Evolutionary conservation across 2,888 invertebrate species (phyloP).

Genomic region (Octonoba sinensis): DNA sequence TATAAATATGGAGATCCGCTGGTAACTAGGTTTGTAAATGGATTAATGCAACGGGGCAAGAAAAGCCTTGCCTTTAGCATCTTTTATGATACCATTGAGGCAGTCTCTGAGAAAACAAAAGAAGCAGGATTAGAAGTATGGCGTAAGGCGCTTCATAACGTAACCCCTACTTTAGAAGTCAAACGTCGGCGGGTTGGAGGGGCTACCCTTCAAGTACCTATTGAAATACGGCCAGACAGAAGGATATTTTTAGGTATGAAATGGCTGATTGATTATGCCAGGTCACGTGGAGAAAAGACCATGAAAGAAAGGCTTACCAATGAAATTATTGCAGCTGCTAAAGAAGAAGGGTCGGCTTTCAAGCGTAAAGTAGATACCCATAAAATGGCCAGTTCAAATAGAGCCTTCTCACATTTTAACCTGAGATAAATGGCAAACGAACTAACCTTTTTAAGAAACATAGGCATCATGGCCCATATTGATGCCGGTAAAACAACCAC

Average conservation of each 20-base stretch:
- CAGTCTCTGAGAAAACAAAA: too few species aligned
- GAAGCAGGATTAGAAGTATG: too few species aligned
- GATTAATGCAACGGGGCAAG: too few species aligned
- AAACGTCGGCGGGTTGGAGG: conserved; percentile 77
- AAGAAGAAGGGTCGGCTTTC: conserved; percentile 87
- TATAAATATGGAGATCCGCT: too few species aligned
- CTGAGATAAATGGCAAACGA: conserved; percentile 74
- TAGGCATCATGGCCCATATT: conserved; percentile 99
- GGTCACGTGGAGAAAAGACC: neutral
- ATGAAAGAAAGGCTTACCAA: conserved; percentile 82
- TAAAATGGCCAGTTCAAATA: conserved; percentile 91
- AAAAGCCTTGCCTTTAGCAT: too few species aligned
- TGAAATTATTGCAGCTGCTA: conserved; percentile 88
- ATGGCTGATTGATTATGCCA: conserved; percentile 81
- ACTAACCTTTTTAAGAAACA: conserved; percentile 90
- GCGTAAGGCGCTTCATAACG: conserved; percentile 19
- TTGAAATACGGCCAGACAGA: conserved; percentile 79
- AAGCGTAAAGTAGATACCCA: conserved; percentile 93
- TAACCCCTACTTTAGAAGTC: conserved; percentile 40
- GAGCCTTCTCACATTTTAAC: conserved; percentile 96
- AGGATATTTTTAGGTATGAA: conserved; percentile 85
- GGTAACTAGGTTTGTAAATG: too few species aligned
- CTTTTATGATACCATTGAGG: too few species aligned
- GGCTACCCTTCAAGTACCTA: conserved; percentile 91
- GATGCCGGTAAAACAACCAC: conserved; percentile 99